These are phyloP conservation scores for Oostethus manadensis DNA, from an alignment of 2,113 vertebrate species.

Conservation along the genomic window DNA sequence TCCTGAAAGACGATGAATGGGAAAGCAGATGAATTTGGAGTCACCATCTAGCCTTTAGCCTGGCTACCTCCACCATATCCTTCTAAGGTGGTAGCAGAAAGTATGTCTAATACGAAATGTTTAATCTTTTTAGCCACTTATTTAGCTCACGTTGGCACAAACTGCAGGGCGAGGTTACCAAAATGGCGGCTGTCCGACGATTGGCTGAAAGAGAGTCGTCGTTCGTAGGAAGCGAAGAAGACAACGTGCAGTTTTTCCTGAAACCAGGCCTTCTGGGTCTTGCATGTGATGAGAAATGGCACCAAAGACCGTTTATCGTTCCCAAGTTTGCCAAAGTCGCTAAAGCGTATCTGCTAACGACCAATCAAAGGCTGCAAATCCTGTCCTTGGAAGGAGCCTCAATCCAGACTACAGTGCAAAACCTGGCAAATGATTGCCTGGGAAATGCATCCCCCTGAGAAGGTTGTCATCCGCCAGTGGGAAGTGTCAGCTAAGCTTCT, in stretches of 20 bases:
- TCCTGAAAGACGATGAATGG: no score
- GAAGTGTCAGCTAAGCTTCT: slow-evolving; percentile 38
- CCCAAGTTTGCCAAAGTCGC: slow-evolving; percentile 34
- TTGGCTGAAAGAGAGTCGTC: no score
- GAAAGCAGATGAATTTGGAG: no score
- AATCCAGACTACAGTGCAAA: slow-evolving; percentile 37
- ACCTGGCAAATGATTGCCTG: slow-evolving; percentile 24
- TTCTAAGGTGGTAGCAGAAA: no score
- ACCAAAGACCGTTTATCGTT: neutral
- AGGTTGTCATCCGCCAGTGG: slow-evolving; percentile 36
- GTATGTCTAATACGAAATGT: no score
- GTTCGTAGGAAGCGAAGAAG: no score
- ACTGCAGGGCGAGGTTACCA: neutral
- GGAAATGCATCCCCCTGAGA: slow-evolving; percentile 38
- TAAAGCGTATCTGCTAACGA: slow-evolving; percentile 4
- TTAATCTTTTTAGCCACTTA: no score
- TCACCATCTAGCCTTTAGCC: no score
- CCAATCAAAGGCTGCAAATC: slow-evolving; percentile 23
- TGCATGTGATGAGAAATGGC: neutral
- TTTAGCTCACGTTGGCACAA: no score
- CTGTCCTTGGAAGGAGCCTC: slow-evolving; percentile 23
- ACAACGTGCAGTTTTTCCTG: no score
- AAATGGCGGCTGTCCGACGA: neutral
- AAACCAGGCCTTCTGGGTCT: no score
- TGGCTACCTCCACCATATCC: no score